Evolutionary conservation across 2,888 invertebrate species (phyloP).

Genomic region (Limnephilus auricula): DNA sequence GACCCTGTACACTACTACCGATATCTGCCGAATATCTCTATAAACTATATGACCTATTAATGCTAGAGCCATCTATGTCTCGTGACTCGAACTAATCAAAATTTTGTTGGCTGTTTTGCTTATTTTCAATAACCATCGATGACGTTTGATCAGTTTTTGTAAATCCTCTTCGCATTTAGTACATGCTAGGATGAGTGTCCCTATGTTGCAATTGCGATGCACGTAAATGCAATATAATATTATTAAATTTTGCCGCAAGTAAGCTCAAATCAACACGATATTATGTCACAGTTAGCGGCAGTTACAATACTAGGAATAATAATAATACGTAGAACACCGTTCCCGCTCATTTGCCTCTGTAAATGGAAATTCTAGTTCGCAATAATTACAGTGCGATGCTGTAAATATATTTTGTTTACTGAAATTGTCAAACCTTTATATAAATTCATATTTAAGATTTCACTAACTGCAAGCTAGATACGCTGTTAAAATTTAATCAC

Average conservation of each 20-base stretch:
- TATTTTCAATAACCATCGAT: background rate
- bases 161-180: background rate
- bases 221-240: background rate
- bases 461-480: background rate
- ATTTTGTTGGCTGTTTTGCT: background rate
- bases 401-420: background rate
- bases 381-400: background rate
- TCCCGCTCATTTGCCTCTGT: background rate
- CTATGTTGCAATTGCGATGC: background rate
- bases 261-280: background rate
- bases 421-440: background rate
- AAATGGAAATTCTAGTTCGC: background rate
- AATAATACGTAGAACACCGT: background rate
- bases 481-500: background rate
- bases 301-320: background rate
- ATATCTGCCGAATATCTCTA: too few species aligned
- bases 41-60: too few species aligned
- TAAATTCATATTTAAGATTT: background rate
- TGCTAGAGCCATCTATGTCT: too few species aligned
- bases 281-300: background rate
- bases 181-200: background rate
- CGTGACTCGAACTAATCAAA: background rate
- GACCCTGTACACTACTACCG: too few species aligned
- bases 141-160: background rate
- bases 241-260: background rate